phyloP scores from a whole-genome alignment of 2,888 invertebrate genomes.

The Spodoptera exigua region DNA sequence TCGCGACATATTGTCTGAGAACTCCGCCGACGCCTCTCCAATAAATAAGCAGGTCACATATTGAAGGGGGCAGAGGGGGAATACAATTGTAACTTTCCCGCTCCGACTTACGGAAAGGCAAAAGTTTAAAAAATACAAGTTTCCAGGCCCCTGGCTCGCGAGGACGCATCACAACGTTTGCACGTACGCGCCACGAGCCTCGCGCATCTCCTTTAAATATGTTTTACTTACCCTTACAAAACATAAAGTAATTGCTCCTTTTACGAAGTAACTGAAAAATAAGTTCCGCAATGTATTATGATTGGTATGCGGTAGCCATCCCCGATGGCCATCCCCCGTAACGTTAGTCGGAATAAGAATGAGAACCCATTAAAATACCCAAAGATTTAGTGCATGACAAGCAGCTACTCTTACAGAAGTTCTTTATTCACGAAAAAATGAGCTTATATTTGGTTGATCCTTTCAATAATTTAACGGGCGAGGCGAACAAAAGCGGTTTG shows the following conservation, averaged over 20 bases:
- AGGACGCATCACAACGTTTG: constrained; percentile 73
- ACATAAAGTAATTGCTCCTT: constrained; percentile 37
- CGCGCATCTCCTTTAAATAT: constrained; percentile 36
- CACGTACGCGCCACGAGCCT: constrained; percentile 66
- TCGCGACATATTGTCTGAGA: constrained; percentile 88
- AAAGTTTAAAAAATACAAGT: constrained; percentile 89
- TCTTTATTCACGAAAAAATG: constrained; percentile 63
- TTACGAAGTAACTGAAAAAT: constrained; percentile 41
- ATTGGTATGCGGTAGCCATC: constrained; percentile 76
- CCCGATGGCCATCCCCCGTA: constrained; percentile 72
- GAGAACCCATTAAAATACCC: constrained; percentile 81
- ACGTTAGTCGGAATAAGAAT: constrained; percentile 82
- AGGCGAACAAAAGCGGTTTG: constrained; percentile 69
- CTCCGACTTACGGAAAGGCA: constrained; percentile 83
- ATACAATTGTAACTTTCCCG: constrained; percentile 88
- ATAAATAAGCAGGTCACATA: constrained; percentile 90
- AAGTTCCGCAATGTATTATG: constrained; percentile 58
- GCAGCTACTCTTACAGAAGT: constrained; percentile 66
- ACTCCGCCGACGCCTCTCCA: constrained; percentile 86
- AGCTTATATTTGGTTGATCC: constrained; percentile 66
- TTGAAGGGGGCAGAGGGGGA: constrained; percentile 86
- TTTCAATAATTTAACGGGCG: constrained; percentile 55
- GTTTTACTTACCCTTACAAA: constrained; percentile 39
- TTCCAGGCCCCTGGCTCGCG: constrained; percentile 70
- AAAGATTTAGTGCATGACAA: constrained; percentile 81